phyloP scores from a whole-genome alignment of 1,140 invertebrate species.

The Panulirus ornatus region DNA sequence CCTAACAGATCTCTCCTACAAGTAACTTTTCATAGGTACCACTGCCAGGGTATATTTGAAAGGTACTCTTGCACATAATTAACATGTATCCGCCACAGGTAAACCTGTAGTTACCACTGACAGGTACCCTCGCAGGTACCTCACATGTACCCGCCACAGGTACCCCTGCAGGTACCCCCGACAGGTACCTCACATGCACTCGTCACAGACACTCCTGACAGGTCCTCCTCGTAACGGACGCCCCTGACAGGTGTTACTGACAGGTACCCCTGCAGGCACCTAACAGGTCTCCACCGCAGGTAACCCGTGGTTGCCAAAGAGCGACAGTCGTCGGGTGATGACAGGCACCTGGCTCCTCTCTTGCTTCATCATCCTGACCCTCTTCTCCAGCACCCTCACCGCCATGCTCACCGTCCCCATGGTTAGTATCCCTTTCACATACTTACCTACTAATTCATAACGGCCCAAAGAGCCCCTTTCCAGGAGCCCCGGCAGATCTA shows the following conservation, averaged over 20 bases:
- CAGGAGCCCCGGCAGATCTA: too few species aligned
- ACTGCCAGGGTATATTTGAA: too few species aligned
- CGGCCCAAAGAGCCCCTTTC: too few species aligned
- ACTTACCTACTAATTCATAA: too few species aligned
- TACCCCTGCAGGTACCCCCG: not conserved
- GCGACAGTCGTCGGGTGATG: conserved; percentile 36
- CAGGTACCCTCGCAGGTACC: not conserved
- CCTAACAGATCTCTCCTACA: too few species aligned
- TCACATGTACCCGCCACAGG: not conserved
- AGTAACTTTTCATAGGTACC: too few species aligned
- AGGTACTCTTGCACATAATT: too few species aligned
- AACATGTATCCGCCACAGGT: too few species aligned
- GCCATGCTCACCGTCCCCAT: conserved; percentile 62
- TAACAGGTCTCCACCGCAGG: not conserved
- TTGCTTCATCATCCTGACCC: conserved; percentile 30
- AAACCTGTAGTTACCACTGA: not conserved
- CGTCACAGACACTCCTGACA: not conserved
- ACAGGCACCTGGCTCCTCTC: conserved; percentile 52
- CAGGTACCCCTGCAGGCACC: not conserved
- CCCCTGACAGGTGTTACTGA: not conserved
- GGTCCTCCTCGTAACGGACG: not conserved
- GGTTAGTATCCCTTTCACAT: conserved; percentile 28
- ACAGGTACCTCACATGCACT: not conserved
- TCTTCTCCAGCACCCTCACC: conserved; percentile 61
- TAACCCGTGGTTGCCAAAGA: conserved; percentile 55